These are phyloP conservation scores for Thamnophis sirtalis DNA, from an alignment of 2,113 vertebrate genomes.

Conservation along the genomic window DNA sequence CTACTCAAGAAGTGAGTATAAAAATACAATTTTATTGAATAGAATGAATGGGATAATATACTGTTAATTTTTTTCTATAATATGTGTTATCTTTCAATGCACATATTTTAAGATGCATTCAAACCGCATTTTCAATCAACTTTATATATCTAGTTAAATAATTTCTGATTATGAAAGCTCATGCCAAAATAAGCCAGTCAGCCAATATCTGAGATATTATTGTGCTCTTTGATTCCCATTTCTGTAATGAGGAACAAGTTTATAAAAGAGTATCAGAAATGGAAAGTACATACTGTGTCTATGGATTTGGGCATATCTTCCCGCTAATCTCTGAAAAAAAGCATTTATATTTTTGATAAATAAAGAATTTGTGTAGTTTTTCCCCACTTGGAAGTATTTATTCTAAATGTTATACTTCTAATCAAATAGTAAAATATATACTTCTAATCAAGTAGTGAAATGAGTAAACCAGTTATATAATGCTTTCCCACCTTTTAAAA, in stretches of 20 bases:
- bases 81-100: neutral
- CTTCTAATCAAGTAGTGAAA: neutral
- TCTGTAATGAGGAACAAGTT: neutral
- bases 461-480: neutral
- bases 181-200: constrained; percentile 5
- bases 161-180: neutral
- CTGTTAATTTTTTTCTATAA: neutral
- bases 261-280: neutral
- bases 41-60: neutral
- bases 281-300: neutral
- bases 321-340: neutral
- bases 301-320: neutral
- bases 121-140: neutral
- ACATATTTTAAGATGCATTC: neutral
- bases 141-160: neutral
- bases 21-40: neutral
- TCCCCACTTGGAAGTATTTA: neutral
- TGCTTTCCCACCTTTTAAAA: neutral
- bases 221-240: neutral
- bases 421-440: neutral
- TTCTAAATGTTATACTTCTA: neutral
- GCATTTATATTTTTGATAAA: neutral
- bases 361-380: neutral
- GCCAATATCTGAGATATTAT: neutral
- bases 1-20: neutral